Percentiles rank a stretch among this genome's conserved stretches.
Conservation (phyloP, 2,113 vertebrate species). For the Orientallactaga bullata region DNA sequence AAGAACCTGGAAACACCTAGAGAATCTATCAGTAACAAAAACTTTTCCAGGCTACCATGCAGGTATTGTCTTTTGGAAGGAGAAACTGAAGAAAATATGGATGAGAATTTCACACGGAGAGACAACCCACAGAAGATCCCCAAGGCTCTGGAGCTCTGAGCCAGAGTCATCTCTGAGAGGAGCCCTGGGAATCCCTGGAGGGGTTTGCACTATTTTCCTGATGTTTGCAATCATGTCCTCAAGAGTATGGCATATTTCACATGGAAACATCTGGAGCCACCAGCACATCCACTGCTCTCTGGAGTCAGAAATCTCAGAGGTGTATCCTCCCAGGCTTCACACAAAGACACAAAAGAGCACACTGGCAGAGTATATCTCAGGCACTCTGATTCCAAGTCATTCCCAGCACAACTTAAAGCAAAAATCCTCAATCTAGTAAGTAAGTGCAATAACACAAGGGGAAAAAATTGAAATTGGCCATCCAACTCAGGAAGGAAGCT, state of each 20-base stretch:
- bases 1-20: too few species aligned
- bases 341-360: not conserved
- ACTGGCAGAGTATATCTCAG: not conserved
- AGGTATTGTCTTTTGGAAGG: not conserved
- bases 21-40: too few species aligned
- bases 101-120: not conserved
- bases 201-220: not conserved
- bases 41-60: not conserved
- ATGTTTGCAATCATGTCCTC: not conserved
- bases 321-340: not conserved
- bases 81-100: not conserved
- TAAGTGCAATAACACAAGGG: not conserved
- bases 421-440: not conserved
- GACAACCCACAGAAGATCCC: not conserved
- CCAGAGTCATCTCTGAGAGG: not conserved
- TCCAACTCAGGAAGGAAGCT: not conserved
- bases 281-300: not conserved
- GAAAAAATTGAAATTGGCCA: conserved; percentile 26
- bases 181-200: too few species aligned
- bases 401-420: not conserved
- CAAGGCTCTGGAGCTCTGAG: not conserved
- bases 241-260: not conserved
- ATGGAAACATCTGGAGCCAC: not conserved
- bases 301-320: not conserved
- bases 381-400: not conserved